Evolutionary conservation across 2,888 invertebrate genomes (phyloP).

Genomic region (Oscheius myriophilus): DNA sequence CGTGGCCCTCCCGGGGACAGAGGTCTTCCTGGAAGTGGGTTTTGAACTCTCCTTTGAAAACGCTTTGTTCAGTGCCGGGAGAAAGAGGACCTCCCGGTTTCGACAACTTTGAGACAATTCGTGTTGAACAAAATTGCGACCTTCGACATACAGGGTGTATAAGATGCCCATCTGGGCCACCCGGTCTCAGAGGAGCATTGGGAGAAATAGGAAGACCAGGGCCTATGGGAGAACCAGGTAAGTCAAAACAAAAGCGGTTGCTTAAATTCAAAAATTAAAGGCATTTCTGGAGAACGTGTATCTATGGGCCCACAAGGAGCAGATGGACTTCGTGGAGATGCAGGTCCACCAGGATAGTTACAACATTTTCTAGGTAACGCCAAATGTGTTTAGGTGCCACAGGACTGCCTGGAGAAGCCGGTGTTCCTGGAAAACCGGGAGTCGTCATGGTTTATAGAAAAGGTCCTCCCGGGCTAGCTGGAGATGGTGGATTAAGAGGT

Average conservation of each 20-base stretch:
- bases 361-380: background rate
- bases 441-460: constrained; percentile 9
- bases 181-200: constrained; percentile 38
- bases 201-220: constrained; percentile 35
- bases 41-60: background rate
- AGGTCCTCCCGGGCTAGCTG: constrained; percentile 15
- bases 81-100: constrained; percentile 11
- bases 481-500: constrained; percentile 24
- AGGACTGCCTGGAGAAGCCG: constrained; percentile 15
- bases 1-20: constrained; percentile 37
- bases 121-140: constrained; percentile 9
- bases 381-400: background rate
- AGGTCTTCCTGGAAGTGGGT: constrained; percentile 32
- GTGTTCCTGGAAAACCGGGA: background rate
- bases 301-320: background rate
- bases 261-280: background rate
- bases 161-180: constrained; percentile 42
- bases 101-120: constrained; percentile 18
- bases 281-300: constrained; percentile 7
- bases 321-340: constrained; percentile 13
- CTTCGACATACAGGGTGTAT: constrained; percentile 29
- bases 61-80: constrained; percentile 14
- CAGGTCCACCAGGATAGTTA: constrained; percentile 9
- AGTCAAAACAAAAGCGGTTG: too few species aligned
- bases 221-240: constrained; percentile 30